Evolutionary conservation across 2,797 vertebrate genomes (phyloP).

Genomic region (Phataginus tricuspis): DNA sequence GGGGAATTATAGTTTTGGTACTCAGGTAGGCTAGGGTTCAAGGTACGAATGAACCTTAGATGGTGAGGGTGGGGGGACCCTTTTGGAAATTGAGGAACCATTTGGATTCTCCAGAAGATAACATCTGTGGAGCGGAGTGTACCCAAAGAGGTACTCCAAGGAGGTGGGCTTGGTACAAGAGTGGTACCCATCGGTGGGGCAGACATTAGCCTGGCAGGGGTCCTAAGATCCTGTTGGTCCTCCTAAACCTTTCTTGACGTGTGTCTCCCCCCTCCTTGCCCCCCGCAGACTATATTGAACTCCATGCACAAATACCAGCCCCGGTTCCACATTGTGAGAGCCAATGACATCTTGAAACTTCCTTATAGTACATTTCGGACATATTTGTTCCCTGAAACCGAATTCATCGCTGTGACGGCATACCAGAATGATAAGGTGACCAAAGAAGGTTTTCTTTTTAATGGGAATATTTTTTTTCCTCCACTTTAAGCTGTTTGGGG

Average conservation of each 20-base stretch:
- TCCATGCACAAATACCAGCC: slow-evolving; percentile 99
- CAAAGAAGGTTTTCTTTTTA: slow-evolving; percentile 67
- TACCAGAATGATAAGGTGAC: slow-evolving; percentile 99
- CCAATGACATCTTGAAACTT: slow-evolving; percentile 98
- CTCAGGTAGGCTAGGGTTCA: slow-evolving; percentile 76
- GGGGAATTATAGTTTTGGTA: slow-evolving; percentile 80
- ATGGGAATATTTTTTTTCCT: slow-evolving; percentile 57
- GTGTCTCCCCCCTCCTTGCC: not conserved
- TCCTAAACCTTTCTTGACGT: not conserved
- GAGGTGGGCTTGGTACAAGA: slow-evolving; percentile 20
- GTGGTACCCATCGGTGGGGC: slow-evolving; percentile 39
- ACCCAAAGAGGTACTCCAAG: slow-evolving; percentile 30
- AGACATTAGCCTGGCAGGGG: slow-evolving; percentile 66
- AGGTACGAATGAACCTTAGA: slow-evolving; percentile 71
- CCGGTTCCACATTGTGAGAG: slow-evolving; percentile 97
- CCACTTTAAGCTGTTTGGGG: slow-evolving; percentile 60
- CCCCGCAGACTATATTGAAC: slow-evolving; percentile 95
- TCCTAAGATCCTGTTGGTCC: slow-evolving; percentile 49
- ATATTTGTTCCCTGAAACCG: slow-evolving; percentile 98
- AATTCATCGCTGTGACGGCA: slow-evolving; percentile 98
- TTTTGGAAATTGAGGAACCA: slow-evolving; percentile 53
- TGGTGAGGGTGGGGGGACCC: slow-evolving; percentile 74
- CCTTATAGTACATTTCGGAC: slow-evolving; percentile 99
- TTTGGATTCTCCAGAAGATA: slow-evolving; percentile 62
- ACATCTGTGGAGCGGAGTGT: not conserved